Evolutionary conservation across 2,797 vertebrate species (phyloP).

Genomic region (Sebastes matsubarae): DNA sequence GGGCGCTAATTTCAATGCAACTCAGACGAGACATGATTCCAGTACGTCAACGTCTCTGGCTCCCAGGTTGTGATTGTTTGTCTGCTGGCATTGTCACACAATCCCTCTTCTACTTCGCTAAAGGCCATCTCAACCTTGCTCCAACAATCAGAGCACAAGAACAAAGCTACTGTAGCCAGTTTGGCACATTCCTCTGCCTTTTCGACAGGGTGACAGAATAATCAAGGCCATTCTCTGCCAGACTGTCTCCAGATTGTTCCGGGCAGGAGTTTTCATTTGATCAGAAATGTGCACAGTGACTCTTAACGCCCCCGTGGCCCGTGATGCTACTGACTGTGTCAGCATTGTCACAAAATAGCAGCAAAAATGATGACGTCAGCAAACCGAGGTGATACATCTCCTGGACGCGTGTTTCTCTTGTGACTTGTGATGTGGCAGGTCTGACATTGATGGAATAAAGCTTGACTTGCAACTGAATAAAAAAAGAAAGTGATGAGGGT

Average conservation of each 20-base stretch:
- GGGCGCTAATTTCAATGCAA: not conserved
- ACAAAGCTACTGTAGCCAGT: conserved; percentile 85
- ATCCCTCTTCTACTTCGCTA: conserved; percentile 68
- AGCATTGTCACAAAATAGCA: conserved; percentile 68
- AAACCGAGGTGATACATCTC: conserved; percentile 41
- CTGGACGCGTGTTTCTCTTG: not conserved
- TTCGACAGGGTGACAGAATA: conserved; percentile 79
- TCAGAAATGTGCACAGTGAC: conserved; percentile 68
- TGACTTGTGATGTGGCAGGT: conserved; percentile 22
- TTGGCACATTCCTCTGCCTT: conserved; percentile 81
- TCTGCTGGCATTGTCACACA: conserved; percentile 66
- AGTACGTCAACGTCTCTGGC: conserved; percentile 30
- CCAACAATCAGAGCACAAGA: conserved; percentile 75
- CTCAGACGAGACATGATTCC: not conserved
- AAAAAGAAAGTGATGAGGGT: conserved; percentile 38
- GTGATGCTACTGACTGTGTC: conserved; percentile 65
- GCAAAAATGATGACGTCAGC: conserved; percentile 44
- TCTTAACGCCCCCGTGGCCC: conserved; percentile 63
- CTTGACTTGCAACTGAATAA: not conserved
- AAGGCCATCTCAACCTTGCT: conserved; percentile 77
- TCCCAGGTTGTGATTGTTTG: conserved; percentile 60
- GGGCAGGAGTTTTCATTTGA: conserved; percentile 65
- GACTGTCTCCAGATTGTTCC: conserved; percentile 59
- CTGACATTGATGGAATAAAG: conserved; percentile 5
- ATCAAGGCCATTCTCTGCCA: conserved; percentile 83